These are phyloP conservation scores for Yponomeuta cagnagella DNA, from an alignment of 2,888 invertebrate species.

Conservation along the genomic window DNA sequence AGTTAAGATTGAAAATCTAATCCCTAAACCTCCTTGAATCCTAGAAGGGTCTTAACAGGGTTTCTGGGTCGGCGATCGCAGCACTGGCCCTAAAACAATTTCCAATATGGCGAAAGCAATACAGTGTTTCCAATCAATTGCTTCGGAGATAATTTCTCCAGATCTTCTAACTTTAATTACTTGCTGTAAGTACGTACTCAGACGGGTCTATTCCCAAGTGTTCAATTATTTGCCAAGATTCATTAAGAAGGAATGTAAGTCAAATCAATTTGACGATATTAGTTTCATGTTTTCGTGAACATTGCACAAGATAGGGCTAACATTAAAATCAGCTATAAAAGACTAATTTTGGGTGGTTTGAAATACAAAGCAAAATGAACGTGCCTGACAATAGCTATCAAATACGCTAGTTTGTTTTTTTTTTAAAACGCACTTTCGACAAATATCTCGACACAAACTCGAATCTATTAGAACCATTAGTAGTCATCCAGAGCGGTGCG, in stretches of 20 bases:
- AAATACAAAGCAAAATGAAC: too few species aligned
- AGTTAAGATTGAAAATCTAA: background rate
- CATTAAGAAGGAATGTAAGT: background rate
- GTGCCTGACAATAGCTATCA: too few species aligned
- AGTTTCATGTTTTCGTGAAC: too few species aligned
- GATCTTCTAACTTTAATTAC: slow-evolving; percentile 12
- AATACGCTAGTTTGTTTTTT: too few species aligned
- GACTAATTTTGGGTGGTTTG: too few species aligned
- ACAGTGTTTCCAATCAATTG: slow-evolving; percentile 3
- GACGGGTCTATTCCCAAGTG: background rate
- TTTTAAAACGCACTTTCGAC: too few species aligned
- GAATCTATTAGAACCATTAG: too few species aligned
- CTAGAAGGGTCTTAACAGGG: background rate
- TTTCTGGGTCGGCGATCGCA: background rate
- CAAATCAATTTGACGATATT: background rate
- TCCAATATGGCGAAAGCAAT: slow-evolving; percentile 4
- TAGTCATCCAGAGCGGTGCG: too few species aligned
- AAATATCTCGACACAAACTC: too few species aligned
- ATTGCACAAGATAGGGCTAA: too few species aligned
- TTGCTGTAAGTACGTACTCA: background rate
- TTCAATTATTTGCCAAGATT: background rate
- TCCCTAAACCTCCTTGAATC: background rate
- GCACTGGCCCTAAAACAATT: slow-evolving; percentile 2
- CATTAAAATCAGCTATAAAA: too few species aligned
- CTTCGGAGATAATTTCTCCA: slow-evolving; percentile 5